Evolutionary conservation across 2,888 invertebrate genomes (phyloP).

Genomic region (Hydroisotoma schaefferi): DNA sequence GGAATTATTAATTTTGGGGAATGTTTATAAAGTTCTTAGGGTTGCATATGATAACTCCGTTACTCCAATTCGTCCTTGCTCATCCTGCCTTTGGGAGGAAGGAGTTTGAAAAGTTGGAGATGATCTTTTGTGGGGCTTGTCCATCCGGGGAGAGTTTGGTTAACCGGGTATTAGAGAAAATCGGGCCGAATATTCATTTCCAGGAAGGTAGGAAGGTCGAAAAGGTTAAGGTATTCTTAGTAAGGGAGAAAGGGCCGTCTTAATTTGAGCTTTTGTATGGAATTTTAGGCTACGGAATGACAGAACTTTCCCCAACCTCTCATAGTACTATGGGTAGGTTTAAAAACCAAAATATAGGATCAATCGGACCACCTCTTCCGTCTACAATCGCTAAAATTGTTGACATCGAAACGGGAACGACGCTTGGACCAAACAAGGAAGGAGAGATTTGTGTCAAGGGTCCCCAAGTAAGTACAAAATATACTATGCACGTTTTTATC

Average conservation of each 20-base stretch:
- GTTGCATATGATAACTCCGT: conserved; percentile 65
- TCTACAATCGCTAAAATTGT: conserved; percentile 48
- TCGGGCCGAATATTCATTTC: conserved; percentile 27
- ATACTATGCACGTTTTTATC: neutral
- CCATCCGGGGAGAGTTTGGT: conserved; percentile 59
- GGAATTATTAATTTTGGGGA: neutral
- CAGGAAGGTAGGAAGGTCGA: conserved; percentile 42
- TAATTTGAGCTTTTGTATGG: no score
- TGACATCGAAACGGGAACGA: conserved; percentile 58
- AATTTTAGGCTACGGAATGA: conserved; percentile 61
- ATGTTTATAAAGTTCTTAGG: conserved; percentile 15
- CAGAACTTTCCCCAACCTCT: conserved; percentile 58
- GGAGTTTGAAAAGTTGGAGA: conserved; percentile 63
- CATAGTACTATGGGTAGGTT: conserved; percentile 20
- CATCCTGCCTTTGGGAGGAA: conserved; percentile 65
- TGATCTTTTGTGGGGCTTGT: conserved; percentile 70
- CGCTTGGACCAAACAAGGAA: conserved; percentile 60
- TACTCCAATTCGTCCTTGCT: conserved; percentile 69
- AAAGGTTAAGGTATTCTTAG: no score
- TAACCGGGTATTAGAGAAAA: conserved; percentile 58
- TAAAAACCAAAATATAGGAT: conserved; percentile 20
- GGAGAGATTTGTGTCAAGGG: conserved; percentile 71
- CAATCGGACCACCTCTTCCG: conserved; percentile 23
- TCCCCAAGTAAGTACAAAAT: conserved; percentile 61
- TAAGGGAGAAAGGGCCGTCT: no score